Evolutionary conservation across 1,140 invertebrate genomes (phyloP).

Genomic region (Watersipora subatra): DNA sequence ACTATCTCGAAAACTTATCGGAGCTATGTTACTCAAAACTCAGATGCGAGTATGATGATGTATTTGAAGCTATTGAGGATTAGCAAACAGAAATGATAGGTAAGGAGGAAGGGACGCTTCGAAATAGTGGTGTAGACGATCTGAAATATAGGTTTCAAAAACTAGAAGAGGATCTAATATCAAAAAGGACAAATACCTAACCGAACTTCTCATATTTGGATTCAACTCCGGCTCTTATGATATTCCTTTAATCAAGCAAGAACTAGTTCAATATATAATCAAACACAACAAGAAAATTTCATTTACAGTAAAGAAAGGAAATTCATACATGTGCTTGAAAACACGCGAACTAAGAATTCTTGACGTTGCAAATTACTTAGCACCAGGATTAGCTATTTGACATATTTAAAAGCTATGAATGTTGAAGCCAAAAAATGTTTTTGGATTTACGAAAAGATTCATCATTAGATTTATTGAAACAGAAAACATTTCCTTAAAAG

Average conservation of each 20-base stretch:
- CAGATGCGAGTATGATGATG: background rate
- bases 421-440: slow-evolving; percentile 13
- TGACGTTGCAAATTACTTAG: slow-evolving; percentile 12
- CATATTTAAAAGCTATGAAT: slow-evolving; percentile 15
- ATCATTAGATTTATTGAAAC: slow-evolving; percentile 8
- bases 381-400: slow-evolving; percentile 12
- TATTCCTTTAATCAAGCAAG: too few species aligned
- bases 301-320: slow-evolving; percentile 15
- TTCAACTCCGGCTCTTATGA: too few species aligned
- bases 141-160: too few species aligned
- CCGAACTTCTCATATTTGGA: too few species aligned
- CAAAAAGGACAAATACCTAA: too few species aligned
- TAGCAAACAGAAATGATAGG: too few species aligned
- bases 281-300: too few species aligned
- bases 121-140: too few species aligned
- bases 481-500: slow-evolving; percentile 6
- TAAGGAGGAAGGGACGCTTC: too few species aligned
- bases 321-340: slow-evolving; percentile 11
- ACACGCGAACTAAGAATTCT: slow-evolving; percentile 12
- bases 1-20: background rate
- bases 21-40: background rate
- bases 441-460: slow-evolving; percentile 16
- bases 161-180: too few species aligned
- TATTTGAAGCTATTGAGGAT: too few species aligned
- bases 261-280: too few species aligned